Conservation (phyloP, 92 coral and sea anemone genomes). For the Porites cylindrica region DNA sequence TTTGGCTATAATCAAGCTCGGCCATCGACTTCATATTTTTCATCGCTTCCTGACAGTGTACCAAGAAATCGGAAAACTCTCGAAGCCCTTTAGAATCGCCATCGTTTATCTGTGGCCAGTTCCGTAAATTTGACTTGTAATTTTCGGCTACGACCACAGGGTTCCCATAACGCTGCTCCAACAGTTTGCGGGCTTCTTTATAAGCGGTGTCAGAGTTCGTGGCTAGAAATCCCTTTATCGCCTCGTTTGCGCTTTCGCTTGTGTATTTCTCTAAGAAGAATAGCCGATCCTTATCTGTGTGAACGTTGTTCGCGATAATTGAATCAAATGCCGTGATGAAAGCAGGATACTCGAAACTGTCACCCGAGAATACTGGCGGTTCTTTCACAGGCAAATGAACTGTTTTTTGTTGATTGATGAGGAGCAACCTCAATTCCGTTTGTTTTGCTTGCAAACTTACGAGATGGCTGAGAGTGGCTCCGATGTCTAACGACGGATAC, state of each 20-base stretch:
- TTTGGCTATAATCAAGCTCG: conserved; percentile 44
- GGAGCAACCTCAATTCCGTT: conserved; percentile 47
- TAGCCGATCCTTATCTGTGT: conserved; percentile 35
- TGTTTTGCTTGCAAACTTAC: no score
- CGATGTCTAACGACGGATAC: no score
- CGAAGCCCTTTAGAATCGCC: conserved; percentile 44
- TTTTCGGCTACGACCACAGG: conserved; percentile 75
- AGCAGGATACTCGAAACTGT: conserved; percentile 64
- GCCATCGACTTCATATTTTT: conserved; percentile 39
- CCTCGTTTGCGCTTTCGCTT: conserved; percentile 69
- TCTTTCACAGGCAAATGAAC: conserved; percentile 55
- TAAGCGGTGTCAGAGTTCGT: conserved; percentile 47
- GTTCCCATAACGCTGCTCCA: conserved; percentile 70
- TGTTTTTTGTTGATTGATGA: conserved; percentile 55
- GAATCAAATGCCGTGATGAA: conserved; percentile 51
- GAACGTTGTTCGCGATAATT: conserved; percentile 44
- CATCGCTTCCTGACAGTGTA: conserved; percentile 54
- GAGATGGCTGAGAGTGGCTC: no score
- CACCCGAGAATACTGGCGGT: conserved; percentile 52
- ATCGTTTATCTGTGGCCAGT: conserved; percentile 66
- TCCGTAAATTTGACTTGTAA: conserved; percentile 60
- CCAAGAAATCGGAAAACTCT: conserved; percentile 50
- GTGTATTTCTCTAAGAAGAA: conserved; percentile 67
- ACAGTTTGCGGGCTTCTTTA: conserved; percentile 46
- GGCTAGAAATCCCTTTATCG: conserved; percentile 64